phyloP scores from a whole-genome alignment of 2,797 vertebrate genomes.

The Characodon lateralis region DNA sequence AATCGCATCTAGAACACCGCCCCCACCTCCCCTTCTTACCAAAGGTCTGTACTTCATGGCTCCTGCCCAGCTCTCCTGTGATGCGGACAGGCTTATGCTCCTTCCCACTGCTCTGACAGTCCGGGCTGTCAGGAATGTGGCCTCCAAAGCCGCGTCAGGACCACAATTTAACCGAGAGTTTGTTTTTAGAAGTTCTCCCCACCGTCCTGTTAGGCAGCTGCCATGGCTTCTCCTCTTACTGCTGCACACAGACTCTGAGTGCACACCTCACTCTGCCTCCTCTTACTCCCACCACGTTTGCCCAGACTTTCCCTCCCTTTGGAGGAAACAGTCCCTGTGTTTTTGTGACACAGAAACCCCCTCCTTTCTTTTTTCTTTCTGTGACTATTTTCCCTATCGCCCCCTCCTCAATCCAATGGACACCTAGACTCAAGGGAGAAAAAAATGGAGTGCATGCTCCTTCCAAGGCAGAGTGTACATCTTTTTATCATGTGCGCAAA shows the following conservation, averaged over 20 bases:
- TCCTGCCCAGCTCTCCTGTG: slow-evolving; percentile 34
- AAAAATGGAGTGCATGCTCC: slow-evolving; percentile 2
- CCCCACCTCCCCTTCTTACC: slow-evolving; percentile 67
- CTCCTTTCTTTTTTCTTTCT: slow-evolving; percentile 20
- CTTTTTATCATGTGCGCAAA: slow-evolving; percentile 13
- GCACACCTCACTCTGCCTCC: slow-evolving; percentile 48
- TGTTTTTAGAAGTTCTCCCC: slow-evolving; percentile 76
- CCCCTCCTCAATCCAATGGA: slow-evolving; percentile 27
- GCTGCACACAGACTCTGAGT: slow-evolving; percentile 30
- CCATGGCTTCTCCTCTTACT: slow-evolving; percentile 76
- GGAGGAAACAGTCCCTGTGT: slow-evolving; percentile 71
- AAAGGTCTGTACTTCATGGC: slow-evolving; percentile 79
- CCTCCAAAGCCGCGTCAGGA: slow-evolving; percentile 48
- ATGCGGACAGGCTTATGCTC: neutral
- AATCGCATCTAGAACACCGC: neutral
- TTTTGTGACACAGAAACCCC: slow-evolving; percentile 66
- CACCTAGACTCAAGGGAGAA: neutral
- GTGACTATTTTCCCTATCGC: slow-evolving; percentile 5
- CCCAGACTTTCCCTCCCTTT: slow-evolving; percentile 47
- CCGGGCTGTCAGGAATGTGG: slow-evolving; percentile 49
- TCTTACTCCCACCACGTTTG: slow-evolving; percentile 44
- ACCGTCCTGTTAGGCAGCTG: slow-evolving; percentile 71
- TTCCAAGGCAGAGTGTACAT: slow-evolving; percentile 6
- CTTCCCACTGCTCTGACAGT: slow-evolving; percentile 13
- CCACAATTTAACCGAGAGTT: slow-evolving; percentile 54